Base-by-base conservation (phyloP, 2,888 invertebrate genomes). In the Patella pellucida region DNA sequence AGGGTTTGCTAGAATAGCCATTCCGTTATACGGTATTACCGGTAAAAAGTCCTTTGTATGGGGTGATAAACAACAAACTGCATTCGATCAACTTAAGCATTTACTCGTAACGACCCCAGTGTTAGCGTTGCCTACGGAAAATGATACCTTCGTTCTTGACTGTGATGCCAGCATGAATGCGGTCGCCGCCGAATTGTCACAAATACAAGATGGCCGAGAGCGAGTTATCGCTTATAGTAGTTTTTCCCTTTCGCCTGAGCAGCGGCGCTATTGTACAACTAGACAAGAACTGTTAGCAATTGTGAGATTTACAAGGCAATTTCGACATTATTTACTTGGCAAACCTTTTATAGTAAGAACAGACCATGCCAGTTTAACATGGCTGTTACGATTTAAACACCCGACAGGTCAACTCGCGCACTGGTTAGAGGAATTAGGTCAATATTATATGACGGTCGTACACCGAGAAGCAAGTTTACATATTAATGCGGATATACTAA, bases 111-210 rank as follows among this genome's bases (percentile, higher is more conserved):
- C 31, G 4, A 31, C 31, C 4, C 31, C 4, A 4, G 31, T 31
- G 31, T 31, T 31, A 2, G 4, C 31, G 4, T 31, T 31, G 31
- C 4, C 31, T 31, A 31, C 31, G 31, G 31, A 31, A 31, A 31
- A 56, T 2, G 79, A 75, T n/a, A 51, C 15, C 14, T 79, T 83
- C 52, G 76, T 83, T 11, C 62, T 83, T 56, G 79, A 79, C 62
- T 79, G 78, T 16, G 80, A 83, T 74, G 79, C 82, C 0, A 79
- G 78, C 12, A 77, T 81, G 69, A 14, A 12, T 0, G 81, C 83
- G 0, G 75, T 81, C 27, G 84, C 80, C 1, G 78, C 78, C 7
- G 82, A 78, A 31, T 74, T 81, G 0, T 67, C 69, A 1, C 83
- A 83, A 54, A 69, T 84, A 0, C 79, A 78, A 41, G 16, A 76